A percentile compares a stretch with the other conserved stretches of the same genome.
Conservation (phyloP, 2,888 invertebrate species). For the Eugnorisma glareosa region DNA sequence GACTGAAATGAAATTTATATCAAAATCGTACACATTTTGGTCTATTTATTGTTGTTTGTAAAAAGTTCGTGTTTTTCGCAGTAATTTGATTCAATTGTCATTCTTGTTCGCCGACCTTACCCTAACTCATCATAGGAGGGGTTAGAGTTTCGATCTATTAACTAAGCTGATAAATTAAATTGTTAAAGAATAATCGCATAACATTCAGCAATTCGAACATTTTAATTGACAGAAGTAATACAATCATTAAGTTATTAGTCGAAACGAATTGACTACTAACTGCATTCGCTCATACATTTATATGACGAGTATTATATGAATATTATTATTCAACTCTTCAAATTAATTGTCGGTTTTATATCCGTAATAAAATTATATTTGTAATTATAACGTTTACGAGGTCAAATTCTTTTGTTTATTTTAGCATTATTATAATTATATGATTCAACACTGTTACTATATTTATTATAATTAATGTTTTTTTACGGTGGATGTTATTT, state of each 20-base stretch:
- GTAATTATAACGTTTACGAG: constrained; percentile 27
- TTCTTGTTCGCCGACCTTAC: neutral
- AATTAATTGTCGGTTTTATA: constrained; percentile 18
- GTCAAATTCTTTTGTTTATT: constrained; percentile 28
- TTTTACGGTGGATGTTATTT: neutral
- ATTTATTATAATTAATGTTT: neutral
- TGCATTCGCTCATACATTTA: neutral
- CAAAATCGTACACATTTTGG: neutral
- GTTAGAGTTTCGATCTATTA: neutral
- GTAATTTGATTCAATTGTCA: neutral
- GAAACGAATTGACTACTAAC: neutral
- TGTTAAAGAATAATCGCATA: neutral
- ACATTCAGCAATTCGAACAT: neutral
- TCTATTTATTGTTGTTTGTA: too few species aligned
- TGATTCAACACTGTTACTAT: neutral
- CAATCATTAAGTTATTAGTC: neutral
- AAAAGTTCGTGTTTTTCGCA: neutral
- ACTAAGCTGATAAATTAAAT: neutral
- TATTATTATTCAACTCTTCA: constrained; percentile 14
- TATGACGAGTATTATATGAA: neutral
- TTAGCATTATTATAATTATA: constrained; percentile 8
- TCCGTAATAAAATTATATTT: constrained; percentile 19
- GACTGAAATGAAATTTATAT: neutral
- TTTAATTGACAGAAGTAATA: neutral
- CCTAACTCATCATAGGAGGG: neutral